Conservation (phyloP, 2,888 invertebrate species). For the Conchocele bisecta region DNA sequence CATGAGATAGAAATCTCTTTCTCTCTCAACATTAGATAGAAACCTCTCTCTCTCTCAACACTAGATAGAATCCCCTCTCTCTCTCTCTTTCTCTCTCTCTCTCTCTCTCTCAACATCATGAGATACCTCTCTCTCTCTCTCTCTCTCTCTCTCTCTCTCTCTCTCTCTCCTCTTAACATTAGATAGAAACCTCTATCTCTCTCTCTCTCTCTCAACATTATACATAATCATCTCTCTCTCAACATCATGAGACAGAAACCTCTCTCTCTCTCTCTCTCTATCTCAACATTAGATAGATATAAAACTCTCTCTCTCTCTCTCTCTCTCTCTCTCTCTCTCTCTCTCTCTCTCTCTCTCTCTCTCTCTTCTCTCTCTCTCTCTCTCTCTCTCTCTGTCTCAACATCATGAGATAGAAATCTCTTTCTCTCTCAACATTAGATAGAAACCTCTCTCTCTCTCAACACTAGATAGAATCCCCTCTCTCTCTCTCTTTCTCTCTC, state of each 20-base stretch:
- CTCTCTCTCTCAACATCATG: not conserved
- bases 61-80: not conserved
- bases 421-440: constrained; percentile 8
- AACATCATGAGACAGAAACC: too few relatives aligned
- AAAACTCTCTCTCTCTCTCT: constrained; percentile 9
- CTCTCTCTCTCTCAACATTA: too few relatives aligned
- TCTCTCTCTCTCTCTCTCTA: too few relatives aligned
- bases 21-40: too few relatives aligned
- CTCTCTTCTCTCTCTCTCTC: constrained; percentile 2
- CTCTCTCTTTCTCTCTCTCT: not conserved
- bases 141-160: constrained; percentile 7
- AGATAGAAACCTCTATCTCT: too few relatives aligned
- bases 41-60: not conserved
- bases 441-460: not conserved
- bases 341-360: not conserved
- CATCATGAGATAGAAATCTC: not conserved
- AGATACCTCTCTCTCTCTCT: not conserved
- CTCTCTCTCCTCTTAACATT: too few relatives aligned
- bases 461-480: not conserved
- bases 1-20: not conserved
- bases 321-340: constrained; percentile 24
- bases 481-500: not conserved
- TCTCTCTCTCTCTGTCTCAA: not conserved
- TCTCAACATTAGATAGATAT: too few relatives aligned
- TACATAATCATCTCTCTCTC: too few relatives aligned